phyloP scores from a whole-genome alignment of 1,140 invertebrate species.

The Zaprionus ornatus region DNA sequence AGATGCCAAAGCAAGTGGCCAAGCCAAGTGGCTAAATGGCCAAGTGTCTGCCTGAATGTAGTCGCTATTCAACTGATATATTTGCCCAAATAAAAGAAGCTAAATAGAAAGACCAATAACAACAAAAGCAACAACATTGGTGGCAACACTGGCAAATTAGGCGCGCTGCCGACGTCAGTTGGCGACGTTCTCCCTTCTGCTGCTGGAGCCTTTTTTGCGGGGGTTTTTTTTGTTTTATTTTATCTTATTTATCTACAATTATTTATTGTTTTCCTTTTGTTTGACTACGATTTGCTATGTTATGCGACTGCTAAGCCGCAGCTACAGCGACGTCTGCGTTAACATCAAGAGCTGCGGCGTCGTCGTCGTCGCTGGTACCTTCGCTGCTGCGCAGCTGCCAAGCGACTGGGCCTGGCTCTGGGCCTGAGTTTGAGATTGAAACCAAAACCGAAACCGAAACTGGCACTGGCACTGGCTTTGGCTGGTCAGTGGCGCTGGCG shows the following conservation, averaged over 20 bases:
- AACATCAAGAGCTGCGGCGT: constrained; percentile 40
- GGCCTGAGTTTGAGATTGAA: constrained; percentile 5
- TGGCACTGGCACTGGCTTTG: constrained; percentile 35
- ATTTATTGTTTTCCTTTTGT: constrained; percentile 46
- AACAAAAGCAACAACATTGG: constrained; percentile 6
- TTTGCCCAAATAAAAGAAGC: constrained; percentile 60
- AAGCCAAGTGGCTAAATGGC: constrained; percentile 11
- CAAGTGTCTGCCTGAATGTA: constrained; percentile 24
- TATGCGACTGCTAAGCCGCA: constrained; percentile 64
- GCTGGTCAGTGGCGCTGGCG: constrained; percentile 46
- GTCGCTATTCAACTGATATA: constrained; percentile 43
- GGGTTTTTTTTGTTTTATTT: constrained; percentile 31
- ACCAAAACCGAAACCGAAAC: constrained; percentile 23
- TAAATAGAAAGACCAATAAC: constrained; percentile 68
- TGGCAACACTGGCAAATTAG: constrained; percentile 25
- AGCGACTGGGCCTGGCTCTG: constrained; percentile 26
- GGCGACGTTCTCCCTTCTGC: constrained; percentile 11
- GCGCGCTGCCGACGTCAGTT: constrained; percentile 21
- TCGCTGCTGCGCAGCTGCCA: constrained; percentile 17
- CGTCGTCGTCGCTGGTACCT: constrained; percentile 1
- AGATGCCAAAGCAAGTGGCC: constrained; percentile 11
- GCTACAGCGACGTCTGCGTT: constrained; percentile 31
- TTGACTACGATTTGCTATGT: constrained; percentile 59
- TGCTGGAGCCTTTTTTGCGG: background rate
- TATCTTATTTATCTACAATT: constrained; percentile 35